A percentile compares a stretch with the other conserved stretches of the same genome.
Evolutionary conservation across 2,888 invertebrate species (phyloP).

Genomic region (Biston betularia): DNA sequence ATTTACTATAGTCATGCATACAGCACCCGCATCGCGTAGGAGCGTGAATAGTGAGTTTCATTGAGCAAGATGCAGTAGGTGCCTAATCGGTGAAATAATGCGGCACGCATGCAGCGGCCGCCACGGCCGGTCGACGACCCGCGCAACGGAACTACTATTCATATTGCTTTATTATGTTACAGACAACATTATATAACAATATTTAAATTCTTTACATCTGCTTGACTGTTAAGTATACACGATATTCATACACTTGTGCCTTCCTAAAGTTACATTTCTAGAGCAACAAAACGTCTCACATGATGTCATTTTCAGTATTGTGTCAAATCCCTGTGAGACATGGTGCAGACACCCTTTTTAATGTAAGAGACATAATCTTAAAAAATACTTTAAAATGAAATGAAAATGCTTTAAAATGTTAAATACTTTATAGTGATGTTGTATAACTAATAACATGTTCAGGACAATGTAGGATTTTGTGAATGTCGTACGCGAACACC

Average conservation of each 20-base stretch:
- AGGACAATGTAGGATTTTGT: too few relatives aligned
- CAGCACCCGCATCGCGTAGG: conserved; percentile 48
- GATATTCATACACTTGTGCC: neutral
- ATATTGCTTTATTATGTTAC: neutral
- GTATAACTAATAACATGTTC: too few relatives aligned
- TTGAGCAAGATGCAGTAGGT: conserved; percentile 68
- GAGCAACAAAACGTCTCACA: too few relatives aligned
- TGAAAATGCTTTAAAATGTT: too few relatives aligned
- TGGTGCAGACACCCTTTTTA: too few relatives aligned
- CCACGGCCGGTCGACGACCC: conserved; percentile 78
- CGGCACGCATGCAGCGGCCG: conserved; percentile 59
- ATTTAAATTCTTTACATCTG: neutral
- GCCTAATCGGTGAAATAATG: conserved; percentile 69
- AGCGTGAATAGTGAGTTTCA: conserved; percentile 67
- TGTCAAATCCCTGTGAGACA: too few relatives aligned
- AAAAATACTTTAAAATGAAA: too few relatives aligned
- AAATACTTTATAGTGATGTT: too few relatives aligned
- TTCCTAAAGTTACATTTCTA: neutral
- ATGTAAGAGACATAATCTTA: too few relatives aligned
- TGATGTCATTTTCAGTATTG: too few relatives aligned
- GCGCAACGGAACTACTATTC: conserved; percentile 23
- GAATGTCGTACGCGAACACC: too few relatives aligned
- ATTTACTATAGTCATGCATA: conserved; percentile 21
- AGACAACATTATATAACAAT: too few relatives aligned
- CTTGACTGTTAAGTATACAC: neutral